Percentiles rank a stretch among this genome's conserved stretches.
phyloP scores from a whole-genome alignment of 2,797 vertebrate species.

The Yasuhikotakia modesta region DNA sequence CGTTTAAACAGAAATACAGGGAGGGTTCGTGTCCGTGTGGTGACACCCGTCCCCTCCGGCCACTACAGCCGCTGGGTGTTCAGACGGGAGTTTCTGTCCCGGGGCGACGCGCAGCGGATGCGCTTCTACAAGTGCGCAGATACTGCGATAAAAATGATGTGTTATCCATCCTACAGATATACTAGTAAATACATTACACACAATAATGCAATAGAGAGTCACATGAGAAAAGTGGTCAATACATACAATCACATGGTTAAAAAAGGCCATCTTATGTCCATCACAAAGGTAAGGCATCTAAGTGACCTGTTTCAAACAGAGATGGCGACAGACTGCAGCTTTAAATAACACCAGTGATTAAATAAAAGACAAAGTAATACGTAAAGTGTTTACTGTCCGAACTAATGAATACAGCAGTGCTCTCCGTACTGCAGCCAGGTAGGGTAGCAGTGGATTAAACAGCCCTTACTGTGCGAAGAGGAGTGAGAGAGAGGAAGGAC shows the following conservation, averaged over 20 bases:
- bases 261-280: no score
- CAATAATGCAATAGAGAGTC: no score
- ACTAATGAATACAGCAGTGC: slow-evolving; percentile 12
- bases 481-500: slow-evolving; percentile 66
- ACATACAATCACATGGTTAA: no score
- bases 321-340: no score
- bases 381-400: neutral
- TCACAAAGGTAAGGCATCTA: no score
- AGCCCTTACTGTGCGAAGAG: slow-evolving; percentile 70
- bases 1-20: slow-evolving; percentile 5
- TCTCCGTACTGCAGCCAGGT: slow-evolving; percentile 17
- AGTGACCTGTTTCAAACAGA: no score
- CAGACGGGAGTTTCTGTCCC: slow-evolving; percentile 44
- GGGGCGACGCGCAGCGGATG: slow-evolving; percentile 29
- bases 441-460: slow-evolving; percentile 57
- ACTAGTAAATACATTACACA: neutral
- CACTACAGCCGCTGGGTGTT: slow-evolving; percentile 38
- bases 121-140: slow-evolving; percentile 34
- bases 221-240: no score
- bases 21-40: neutral
- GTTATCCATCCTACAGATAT: neutral
- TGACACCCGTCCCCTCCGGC: slow-evolving; percentile 39
- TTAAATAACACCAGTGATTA: neutral
- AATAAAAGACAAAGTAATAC: neutral
- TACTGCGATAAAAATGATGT: slow-evolving; percentile 32